These are phyloP conservation scores for Rhadina sibilatrix DNA, from an alignment of 2,113 vertebrate species.

Conservation along the genomic window DNA sequence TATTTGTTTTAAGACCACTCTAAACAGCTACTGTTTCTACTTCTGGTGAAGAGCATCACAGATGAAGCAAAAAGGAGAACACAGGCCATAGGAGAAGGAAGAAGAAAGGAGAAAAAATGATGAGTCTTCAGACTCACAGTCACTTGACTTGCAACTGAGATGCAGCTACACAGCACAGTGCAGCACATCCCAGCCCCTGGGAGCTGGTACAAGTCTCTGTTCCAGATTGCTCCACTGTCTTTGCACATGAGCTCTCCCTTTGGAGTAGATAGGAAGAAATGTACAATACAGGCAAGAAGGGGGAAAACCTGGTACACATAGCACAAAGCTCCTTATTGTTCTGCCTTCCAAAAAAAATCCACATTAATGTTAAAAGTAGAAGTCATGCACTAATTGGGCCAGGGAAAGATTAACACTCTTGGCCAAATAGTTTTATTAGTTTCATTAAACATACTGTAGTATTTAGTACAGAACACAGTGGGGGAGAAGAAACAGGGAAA, in stretches of 20 bases:
- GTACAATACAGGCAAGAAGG: conserved; percentile 14
- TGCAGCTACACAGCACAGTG: background rate
- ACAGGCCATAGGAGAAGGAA: conserved; percentile 1
- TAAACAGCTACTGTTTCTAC: background rate
- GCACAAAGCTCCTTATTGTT: conserved; percentile 50
- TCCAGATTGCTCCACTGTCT: background rate
- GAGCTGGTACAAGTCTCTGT: background rate
- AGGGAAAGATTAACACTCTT: conserved; percentile 38
- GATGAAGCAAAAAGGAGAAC: conserved; percentile 48
- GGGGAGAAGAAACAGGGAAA: background rate
- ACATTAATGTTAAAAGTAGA: background rate
- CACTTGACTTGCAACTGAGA: conserved; percentile 3
- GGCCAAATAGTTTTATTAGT: conserved; percentile 33
- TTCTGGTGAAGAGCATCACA: background rate
- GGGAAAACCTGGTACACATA: conserved; percentile 6
- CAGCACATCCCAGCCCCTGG: background rate
- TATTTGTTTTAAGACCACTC: background rate
- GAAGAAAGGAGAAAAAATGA: conserved; percentile 50
- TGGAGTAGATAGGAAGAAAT: conserved; percentile 62
- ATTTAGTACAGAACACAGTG: background rate
- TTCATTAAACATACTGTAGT: background rate
- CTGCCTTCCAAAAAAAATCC: background rate
- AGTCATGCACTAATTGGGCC: conserved; percentile 33
- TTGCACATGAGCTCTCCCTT: conserved; percentile 19
- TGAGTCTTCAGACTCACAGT: conserved; percentile 23